Evolutionary conservation across 2,113 vertebrate genomes (phyloP), one percentile per base, ranked within the genome.

Genomic region (Tricholaema leucomelas): DNA sequence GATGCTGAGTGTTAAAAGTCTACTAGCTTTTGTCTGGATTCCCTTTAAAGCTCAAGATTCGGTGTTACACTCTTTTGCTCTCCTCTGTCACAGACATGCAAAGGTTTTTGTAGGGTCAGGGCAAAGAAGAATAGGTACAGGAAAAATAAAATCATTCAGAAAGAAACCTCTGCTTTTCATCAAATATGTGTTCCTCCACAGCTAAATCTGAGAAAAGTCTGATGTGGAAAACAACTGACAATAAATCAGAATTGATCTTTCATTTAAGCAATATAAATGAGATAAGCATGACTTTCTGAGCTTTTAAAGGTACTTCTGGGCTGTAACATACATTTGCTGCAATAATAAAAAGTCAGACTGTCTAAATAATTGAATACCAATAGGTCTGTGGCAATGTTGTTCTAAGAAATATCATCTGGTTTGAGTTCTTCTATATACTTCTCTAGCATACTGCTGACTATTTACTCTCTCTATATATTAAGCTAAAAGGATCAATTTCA

Each of bases 321-420:
- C 8, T 52, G 16, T 35, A 87, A 66, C 19, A 8, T 33, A 52
- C 55, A 87, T 94, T 87, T 92, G 33, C 71, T 91, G 60, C 67
- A 89, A 74, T 82, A 93, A 92, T 70, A 91, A 76, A 87, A 89
- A 75, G 36, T 78, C 15, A 56, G 18, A 28, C 28, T 78, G 30
- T 76, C 54, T 71, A 83, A 84, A 76, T 85, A 89, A 87, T 13
- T 74, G 42, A 80, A 87, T 74, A 66, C 30, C 58, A 77, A 35
- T 18, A 87, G 48, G 54, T 83, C 31, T 65, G 64, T 11, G 16
- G 65, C 23, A 90, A 56, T 83, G 87, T 77, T 81, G 27, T 52
- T 83, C 40, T 42, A 58, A 80, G 25, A 89, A 56, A 71, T 61
- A 71, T 42, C 2, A 64, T 35, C 15, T 59, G 16, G 61, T 86